These are phyloP conservation scores for Catostomus latipinnis DNA, from an alignment of 2,797 vertebrate species.

Conservation along the genomic window DNA sequence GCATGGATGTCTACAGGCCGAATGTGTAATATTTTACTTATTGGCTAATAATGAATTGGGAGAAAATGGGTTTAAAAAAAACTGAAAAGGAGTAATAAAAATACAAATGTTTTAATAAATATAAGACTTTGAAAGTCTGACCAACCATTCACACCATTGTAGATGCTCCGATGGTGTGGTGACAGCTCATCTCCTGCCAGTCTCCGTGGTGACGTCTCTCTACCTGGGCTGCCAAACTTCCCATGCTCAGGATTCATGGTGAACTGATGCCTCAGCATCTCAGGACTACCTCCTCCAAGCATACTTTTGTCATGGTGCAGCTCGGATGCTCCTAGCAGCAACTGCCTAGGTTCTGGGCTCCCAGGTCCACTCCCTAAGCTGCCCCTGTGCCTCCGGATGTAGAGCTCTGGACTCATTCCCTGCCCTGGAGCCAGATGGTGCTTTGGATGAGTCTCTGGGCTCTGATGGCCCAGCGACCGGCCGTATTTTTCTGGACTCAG, in stretches of 20 bases:
- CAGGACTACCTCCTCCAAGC: constrained; percentile 83
- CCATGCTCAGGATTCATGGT: constrained; percentile 87
- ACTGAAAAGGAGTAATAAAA: too few relatives aligned
- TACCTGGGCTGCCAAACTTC: constrained; percentile 87
- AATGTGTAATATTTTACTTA: background rate
- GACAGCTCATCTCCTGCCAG: constrained; percentile 87
- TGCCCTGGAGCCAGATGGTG: constrained; percentile 69
- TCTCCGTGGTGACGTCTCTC: constrained; percentile 89
- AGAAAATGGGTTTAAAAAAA: background rate
- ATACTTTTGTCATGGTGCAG: constrained; percentile 84
- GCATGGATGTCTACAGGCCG: background rate
- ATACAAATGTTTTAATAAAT: too few relatives aligned
- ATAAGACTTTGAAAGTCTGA: constrained; percentile 52
- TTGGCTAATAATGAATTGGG: background rate
- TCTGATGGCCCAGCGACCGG: constrained; percentile 80
- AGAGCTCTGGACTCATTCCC: constrained; percentile 86
- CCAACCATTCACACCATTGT: constrained; percentile 98
- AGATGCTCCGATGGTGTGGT: constrained; percentile 91
- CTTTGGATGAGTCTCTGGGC: constrained; percentile 83
- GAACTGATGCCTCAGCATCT: constrained; percentile 91
- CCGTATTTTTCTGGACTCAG: constrained; percentile 91
- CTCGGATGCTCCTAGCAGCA: constrained; percentile 83
- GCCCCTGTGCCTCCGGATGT: constrained; percentile 86
- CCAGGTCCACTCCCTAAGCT: constrained; percentile 78
- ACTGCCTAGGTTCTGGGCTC: constrained; percentile 89